Evolutionary conservation across 2,797 vertebrate species (phyloP).

Genomic region (Chromobotia macracanthus): DNA sequence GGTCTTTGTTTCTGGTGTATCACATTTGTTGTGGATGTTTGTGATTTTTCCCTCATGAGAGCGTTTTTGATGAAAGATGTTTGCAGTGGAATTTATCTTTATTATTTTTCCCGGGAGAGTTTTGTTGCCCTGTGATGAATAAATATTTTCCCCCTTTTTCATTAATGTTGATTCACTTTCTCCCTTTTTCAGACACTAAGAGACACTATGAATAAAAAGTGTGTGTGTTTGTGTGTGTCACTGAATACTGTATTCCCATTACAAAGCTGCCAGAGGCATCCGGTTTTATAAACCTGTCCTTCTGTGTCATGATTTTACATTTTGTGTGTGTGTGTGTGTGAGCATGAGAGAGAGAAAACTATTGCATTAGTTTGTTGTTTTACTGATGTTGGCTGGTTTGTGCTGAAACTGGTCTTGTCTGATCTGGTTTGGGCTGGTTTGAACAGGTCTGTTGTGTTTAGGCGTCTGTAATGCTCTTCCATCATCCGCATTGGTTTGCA

Average conservation of each 20-base stretch:
- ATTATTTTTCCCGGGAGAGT: neutral
- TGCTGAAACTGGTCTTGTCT: neutral
- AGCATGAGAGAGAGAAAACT: too few species aligned
- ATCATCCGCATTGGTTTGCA: neutral
- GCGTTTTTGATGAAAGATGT: slow-evolving; percentile 6
- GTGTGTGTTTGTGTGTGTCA: neutral
- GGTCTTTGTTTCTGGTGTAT: neutral
- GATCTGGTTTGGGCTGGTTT: neutral
- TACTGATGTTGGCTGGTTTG: too few species aligned
- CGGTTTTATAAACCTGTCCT: slow-evolving; percentile 7
- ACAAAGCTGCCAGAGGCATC: slow-evolving; percentile 23
- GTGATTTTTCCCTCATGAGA: neutral
- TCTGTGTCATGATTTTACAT: neutral
- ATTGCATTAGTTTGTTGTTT: neutral
- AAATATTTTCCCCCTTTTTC: neutral
- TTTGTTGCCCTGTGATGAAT: neutral
- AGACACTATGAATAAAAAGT: slow-evolving; percentile 5
- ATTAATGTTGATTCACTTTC: slow-evolving; percentile 3
- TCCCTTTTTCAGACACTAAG: slow-evolving; percentile 1
- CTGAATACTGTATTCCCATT: slow-evolving; percentile 32
- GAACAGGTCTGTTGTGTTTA: slow-evolving; percentile 5
- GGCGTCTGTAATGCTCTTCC: neutral
- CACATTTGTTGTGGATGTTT: neutral
- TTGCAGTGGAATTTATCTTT: neutral
- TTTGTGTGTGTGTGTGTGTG: too few species aligned